Evolutionary conservation across 2,888 invertebrate genomes (phyloP).

Genomic region (Calliscelio sp.): DNA sequence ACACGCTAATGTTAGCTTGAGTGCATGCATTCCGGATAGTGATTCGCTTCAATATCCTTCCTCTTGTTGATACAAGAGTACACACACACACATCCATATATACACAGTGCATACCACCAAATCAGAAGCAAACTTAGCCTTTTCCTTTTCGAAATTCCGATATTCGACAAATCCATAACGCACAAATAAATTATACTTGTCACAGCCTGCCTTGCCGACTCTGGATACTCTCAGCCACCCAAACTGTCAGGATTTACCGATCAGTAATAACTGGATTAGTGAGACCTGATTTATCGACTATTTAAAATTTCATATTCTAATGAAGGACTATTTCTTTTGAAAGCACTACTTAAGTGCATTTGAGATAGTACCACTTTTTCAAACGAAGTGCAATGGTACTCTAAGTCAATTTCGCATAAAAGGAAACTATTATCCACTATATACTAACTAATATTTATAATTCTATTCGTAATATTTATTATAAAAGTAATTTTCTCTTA

Average conservation of each 20-base stretch:
- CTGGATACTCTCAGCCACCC: constrained; percentile 56
- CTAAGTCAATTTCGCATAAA: too few relatives aligned
- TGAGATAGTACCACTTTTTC: too few relatives aligned
- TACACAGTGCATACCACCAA: too few relatives aligned
- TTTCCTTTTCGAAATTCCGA: constrained; percentile 21
- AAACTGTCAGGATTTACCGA: constrained; percentile 58
- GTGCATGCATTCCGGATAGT: constrained; percentile 22
- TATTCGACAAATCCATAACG: constrained; percentile 28
- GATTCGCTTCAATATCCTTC: constrained; percentile 52
- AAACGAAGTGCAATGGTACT: too few relatives aligned
- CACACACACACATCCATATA: background rate
- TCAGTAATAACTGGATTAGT: constrained; percentile 66
- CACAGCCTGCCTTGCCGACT: constrained; percentile 68
- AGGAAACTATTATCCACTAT: too few relatives aligned
- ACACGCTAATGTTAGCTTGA: constrained; percentile 42
- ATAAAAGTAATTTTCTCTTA: too few relatives aligned
- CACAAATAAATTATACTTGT: constrained; percentile 32
- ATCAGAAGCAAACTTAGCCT: background rate
- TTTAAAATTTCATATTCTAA: constrained; percentile 46
- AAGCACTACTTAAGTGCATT: too few relatives aligned
- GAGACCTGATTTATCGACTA: constrained; percentile 72
- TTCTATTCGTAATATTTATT: too few relatives aligned
- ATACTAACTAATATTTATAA: too few relatives aligned
- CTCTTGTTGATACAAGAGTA: constrained; percentile 32
- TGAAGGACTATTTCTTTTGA: too few relatives aligned